A percentile compares a stretch with the other conserved stretches of the same genome.
These are phyloP conservation scores for Stegana nigrithorax DNA, from an alignment of 2,888 invertebrate species.

Conservation along the genomic window DNA sequence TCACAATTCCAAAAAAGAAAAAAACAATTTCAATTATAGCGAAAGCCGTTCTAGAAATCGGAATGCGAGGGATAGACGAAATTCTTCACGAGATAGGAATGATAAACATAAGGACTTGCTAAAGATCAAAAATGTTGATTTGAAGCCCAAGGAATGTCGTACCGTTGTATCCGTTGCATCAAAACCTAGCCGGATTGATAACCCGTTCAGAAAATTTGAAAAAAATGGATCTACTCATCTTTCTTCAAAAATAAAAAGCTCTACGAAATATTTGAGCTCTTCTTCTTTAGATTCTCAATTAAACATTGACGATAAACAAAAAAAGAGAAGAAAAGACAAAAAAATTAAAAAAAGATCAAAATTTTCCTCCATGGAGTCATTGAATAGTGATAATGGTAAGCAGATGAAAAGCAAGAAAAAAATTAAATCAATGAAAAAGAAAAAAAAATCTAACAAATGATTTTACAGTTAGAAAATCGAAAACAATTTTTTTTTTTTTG, in stretches of 20 bases:
- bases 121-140: conserved; percentile 18
- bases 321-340: conserved; percentile 74
- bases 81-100: conserved; percentile 38
- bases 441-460: no score
- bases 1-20: conserved; percentile 15
- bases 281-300: conserved; percentile 59
- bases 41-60: conserved; percentile 5
- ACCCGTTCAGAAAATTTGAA: conserved; percentile 72
- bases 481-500: no score
- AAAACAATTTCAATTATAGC: neutral
- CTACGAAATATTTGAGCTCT: conserved; percentile 73
- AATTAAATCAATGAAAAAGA: conserved; percentile 42
- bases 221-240: conserved; percentile 70
- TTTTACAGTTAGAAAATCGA: no score
- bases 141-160: conserved; percentile 35
- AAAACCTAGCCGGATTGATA: conserved; percentile 48
- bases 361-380: conserved; percentile 67
- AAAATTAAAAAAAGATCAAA: conserved; percentile 73
- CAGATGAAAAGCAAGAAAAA: conserved; percentile 70
- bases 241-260: no score
- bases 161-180: conserved; percentile 42
- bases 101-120: conserved; percentile 18
- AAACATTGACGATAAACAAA: conserved; percentile 68
- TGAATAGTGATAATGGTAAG: conserved; percentile 78
- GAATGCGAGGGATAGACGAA: neutral